These are phyloP conservation scores for Tholera decimalis DNA, from an alignment of 2,888 invertebrate species.

Conservation along the genomic window DNA sequence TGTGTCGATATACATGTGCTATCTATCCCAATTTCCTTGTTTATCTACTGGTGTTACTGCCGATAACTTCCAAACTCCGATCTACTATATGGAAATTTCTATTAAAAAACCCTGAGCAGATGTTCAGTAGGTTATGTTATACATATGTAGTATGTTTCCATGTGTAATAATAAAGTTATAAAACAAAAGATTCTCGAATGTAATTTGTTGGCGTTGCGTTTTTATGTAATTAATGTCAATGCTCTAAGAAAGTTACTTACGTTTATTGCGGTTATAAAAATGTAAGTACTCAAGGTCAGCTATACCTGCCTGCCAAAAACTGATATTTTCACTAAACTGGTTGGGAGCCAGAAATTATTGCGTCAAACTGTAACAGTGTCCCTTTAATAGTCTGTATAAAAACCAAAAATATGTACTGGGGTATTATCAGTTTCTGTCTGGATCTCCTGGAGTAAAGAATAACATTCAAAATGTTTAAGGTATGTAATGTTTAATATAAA, in stretches of 20 bases:
- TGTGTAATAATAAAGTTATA: too few species aligned
- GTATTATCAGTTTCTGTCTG: slow-evolving; percentile 40
- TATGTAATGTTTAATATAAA: slow-evolving; percentile 6
- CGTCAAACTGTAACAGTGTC: slow-evolving; percentile 14
- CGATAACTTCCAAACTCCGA: too few species aligned
- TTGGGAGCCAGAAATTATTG: background rate
- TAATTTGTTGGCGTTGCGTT: background rate
- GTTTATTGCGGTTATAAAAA: background rate
- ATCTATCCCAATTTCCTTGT: too few species aligned
- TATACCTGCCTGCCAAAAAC: slow-evolving; percentile 13
- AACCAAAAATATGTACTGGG: slow-evolving; percentile 14
- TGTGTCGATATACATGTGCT: too few species aligned
- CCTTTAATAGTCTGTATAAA: slow-evolving; percentile 44
- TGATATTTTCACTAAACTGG: slow-evolving; percentile 9
- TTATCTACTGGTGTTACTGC: too few species aligned
- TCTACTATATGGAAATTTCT: too few species aligned
- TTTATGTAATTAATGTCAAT: slow-evolving; percentile 3
- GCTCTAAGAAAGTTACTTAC: background rate
- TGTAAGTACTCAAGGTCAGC: slow-evolving; percentile 14
- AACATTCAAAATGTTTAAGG: slow-evolving; percentile 54
- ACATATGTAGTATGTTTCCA: too few species aligned
- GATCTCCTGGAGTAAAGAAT: slow-evolving; percentile 14
- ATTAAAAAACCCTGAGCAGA: too few species aligned
- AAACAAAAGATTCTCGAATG: background rate
- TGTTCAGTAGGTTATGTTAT: too few species aligned